Evolutionary conservation across 92 coral and sea anemone species (phyloP).

Genomic region (Hydrozoanthus gracilis): DNA sequence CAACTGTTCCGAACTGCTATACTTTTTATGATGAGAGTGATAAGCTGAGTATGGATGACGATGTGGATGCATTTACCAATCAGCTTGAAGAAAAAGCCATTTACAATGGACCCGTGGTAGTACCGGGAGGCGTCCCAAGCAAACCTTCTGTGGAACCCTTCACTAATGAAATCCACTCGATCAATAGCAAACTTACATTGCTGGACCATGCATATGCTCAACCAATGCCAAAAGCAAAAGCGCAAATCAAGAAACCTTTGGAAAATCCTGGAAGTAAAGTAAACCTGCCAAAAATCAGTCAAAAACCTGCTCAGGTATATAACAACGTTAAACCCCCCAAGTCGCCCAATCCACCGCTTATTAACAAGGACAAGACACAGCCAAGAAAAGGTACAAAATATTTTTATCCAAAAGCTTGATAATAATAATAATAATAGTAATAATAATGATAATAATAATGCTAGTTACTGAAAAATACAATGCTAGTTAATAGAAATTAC

Average conservation of each 20-base stretch:
- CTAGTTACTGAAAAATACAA: too few species aligned
- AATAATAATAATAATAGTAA: too few species aligned
- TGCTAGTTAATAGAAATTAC: too few species aligned
- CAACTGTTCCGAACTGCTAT: constrained; percentile 66
- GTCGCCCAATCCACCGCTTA: constrained; percentile 43
- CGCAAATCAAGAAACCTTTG: neutral
- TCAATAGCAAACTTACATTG: constrained; percentile 80
- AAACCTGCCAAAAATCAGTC: neutral
- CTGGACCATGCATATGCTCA: constrained; percentile 89
- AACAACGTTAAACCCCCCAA: constrained; percentile 9
- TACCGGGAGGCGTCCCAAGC: constrained; percentile 41
- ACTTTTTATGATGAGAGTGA: constrained; percentile 79
- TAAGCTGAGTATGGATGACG: constrained; percentile 40
- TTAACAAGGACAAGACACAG: constrained; percentile 38
- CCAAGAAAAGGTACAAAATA: constrained; percentile 12
- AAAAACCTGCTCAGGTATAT: constrained; percentile 6
- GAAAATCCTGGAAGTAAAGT: constrained; percentile 17
- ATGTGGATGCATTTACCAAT: constrained; percentile 43
- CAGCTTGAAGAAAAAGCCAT: constrained; percentile 31
- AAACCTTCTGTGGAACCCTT: constrained; percentile 41
- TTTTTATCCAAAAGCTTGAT: too few species aligned
- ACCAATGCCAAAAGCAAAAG: constrained; percentile 72
- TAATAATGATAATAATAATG: too few species aligned
- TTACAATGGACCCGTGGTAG: constrained; percentile 20
- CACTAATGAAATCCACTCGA: constrained; percentile 67